Evolutionary conservation across 2,113 vertebrate genomes (phyloP).

Genomic region (Raphicerus campestris): DNA sequence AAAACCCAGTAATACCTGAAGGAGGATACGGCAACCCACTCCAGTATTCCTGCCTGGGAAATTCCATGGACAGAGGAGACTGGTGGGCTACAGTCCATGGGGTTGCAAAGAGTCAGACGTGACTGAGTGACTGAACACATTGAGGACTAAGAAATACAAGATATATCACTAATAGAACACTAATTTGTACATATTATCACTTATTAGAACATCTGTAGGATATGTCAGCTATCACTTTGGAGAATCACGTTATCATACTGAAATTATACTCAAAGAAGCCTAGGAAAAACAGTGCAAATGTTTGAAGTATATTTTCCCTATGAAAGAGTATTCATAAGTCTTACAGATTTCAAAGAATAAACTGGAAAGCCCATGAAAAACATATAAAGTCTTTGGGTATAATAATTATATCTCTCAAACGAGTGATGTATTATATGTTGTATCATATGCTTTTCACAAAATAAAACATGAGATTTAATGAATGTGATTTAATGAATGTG

Average conservation of each 20-base stretch:
- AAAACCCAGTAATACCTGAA: not conserved
- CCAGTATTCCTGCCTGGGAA: not conserved
- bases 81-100: not conserved
- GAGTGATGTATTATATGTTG: not conserved
- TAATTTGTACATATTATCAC: not conserved
- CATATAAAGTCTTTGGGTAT: not conserved
- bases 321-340: not conserved
- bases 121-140: not conserved
- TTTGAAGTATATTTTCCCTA: not conserved
- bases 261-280: not conserved
- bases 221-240: not conserved
- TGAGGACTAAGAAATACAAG: not conserved
- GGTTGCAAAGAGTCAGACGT: not conserved
- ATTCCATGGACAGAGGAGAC: not conserved
- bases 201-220: not conserved
- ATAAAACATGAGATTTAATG: not conserved
- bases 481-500: not conserved
- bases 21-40: not conserved
- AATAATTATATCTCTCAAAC: not conserved
- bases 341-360: not conserved
- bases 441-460: not conserved
- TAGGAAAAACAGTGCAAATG: not conserved
- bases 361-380: not conserved
- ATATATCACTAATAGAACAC: not conserved
- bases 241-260: not conserved